Percentiles rank a stretch among this genome's conserved stretches.
These are phyloP conservation scores for Atta texana DNA, from an alignment of 1,140 invertebrate species.

Conservation along the genomic window DNA sequence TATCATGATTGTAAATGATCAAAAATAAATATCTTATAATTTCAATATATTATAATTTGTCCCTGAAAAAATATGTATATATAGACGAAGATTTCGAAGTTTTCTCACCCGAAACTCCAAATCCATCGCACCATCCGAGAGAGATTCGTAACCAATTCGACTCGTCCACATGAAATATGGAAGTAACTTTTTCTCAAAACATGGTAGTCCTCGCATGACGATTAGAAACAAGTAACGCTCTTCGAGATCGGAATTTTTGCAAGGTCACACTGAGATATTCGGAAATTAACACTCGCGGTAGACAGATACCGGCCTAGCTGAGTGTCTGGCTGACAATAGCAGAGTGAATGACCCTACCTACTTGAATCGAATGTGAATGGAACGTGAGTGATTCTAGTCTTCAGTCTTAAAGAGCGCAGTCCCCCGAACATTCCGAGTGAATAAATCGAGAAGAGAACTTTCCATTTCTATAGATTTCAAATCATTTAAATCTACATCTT, in stretches of 20 bases:
- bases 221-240: neutral
- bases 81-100: neutral
- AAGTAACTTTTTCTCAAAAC: constrained; percentile 54
- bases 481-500: neutral
- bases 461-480: constrained; percentile 78
- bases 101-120: constrained; percentile 41
- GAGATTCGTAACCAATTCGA: constrained; percentile 7
- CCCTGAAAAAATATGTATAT: neutral
- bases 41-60: neutral
- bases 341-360: constrained; percentile 66
- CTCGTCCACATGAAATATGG: constrained; percentile 29
- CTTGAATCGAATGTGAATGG: constrained; percentile 63
- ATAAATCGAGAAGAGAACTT: constrained; percentile 78
- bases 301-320: constrained; percentile 43
- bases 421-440: constrained; percentile 60
- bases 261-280: neutral
- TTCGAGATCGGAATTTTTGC: neutral
- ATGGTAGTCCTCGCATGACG: constrained; percentile 50
- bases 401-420: constrained; percentile 64
- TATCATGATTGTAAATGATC: too few species aligned
- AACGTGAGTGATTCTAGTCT: constrained; percentile 56
- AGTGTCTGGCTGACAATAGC: constrained; percentile 54
- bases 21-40: neutral
- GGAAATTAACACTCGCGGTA: constrained; percentile 29
- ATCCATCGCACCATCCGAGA: constrained; percentile 1